Evolutionary conservation across 2,113 vertebrate species (phyloP), one percentile per base, ranked within the genome.

Genomic region (Dolichotis patagonum): DNA sequence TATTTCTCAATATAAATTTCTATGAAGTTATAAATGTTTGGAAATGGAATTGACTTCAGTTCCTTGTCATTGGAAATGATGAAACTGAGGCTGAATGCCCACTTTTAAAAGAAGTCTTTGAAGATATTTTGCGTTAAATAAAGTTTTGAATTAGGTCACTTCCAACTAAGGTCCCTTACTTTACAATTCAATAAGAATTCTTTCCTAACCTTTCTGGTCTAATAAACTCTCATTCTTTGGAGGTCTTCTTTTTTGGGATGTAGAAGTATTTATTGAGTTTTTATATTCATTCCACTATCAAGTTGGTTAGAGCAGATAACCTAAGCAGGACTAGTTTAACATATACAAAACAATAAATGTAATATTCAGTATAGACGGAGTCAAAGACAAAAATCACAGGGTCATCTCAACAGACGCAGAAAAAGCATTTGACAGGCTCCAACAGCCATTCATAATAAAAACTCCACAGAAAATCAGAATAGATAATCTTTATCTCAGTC

Each of bases 1-100:
- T 30, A 63, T 49, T 86, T 67, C 16, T 26, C 89, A 52, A 41
- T 13, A 22, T 73, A 32, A n/a, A 69, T 32, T 85, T 96, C 17
- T 38, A 88, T 41, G 69, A 94, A 73, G n/a, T 69, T 85, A 28
- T 30, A 91, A 77, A 43, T 41, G 54, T 56, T 83, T 84, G 75
- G 87, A 95, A 96, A 95, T 87, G 8, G 38, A 87, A 69, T 77
- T 84, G 52, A 22, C 41, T 92, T 83, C 7, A 41, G 35, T 71
- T 86, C 54, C 3, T 63, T 43, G 24, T 85, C 67, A 24, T 32
- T 71, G 67, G 56, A 77, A 22, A 17, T 63, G 62, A 71, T 32
- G 73, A 85, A 69, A 54, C 22, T 35, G 43, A 85, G 41, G 17
- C 43, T 30, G 3, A 85, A n/a, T 32, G 11, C 26, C 17, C 46